A percentile compares a stretch with the other conserved stretches of the same genome.
Conservation (phyloP, 2,888 invertebrate species). For the Monochamus alternatus region DNA sequence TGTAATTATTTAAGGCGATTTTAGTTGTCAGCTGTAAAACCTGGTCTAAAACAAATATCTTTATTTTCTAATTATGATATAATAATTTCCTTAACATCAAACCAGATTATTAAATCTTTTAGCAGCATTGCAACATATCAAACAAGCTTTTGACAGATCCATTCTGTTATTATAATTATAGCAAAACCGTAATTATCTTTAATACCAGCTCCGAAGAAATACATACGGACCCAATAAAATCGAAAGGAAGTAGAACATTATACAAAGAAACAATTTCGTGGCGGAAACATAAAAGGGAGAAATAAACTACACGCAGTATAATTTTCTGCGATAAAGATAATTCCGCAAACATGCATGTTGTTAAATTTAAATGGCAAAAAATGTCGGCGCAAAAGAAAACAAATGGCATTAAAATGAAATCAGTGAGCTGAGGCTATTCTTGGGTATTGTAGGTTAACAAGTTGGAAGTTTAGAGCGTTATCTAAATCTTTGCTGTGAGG, state of each 20-base stretch:
- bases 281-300: slow-evolving; percentile 14
- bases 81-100: too few species aligned
- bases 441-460: slow-evolving; percentile 33
- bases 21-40: too few species aligned
- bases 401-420: slow-evolving; percentile 39
- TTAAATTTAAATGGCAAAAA: slow-evolving; percentile 35
- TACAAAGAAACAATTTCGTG: slow-evolving; percentile 7
- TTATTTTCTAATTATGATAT: too few species aligned
- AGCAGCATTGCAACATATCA: too few species aligned
- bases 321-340: slow-evolving; percentile 33
- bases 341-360: slow-evolving; percentile 29
- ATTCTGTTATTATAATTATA: too few species aligned
- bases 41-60: too few species aligned
- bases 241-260: slow-evolving; percentile 6
- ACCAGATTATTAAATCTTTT: too few species aligned
- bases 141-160: too few species aligned
- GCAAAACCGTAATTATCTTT: too few species aligned
- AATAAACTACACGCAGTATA: slow-evolving; percentile 28
- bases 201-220: too few species aligned
- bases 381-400: slow-evolving; percentile 19
- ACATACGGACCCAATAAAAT: not conserved
- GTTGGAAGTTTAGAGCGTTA: slow-evolving; percentile 24
- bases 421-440: slow-evolving; percentile 24
- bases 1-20: too few species aligned
- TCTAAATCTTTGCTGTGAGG: slow-evolving; percentile 27